A percentile compares a stretch with the other conserved stretches of the same genome.
Conservation (phyloP, 2,113 vertebrate species). For the Campylomormyrus numenius region DNA sequence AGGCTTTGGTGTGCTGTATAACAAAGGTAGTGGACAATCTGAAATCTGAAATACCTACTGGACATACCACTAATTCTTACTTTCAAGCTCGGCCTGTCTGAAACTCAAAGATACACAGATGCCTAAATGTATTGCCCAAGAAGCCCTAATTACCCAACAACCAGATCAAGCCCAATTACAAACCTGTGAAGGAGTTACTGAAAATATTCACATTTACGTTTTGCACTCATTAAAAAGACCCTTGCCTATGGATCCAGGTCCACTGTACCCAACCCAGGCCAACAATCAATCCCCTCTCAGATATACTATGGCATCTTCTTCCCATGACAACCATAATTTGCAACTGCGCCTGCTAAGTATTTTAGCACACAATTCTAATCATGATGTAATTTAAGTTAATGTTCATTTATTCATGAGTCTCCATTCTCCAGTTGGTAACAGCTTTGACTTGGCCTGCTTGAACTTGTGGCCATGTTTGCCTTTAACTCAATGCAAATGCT, state of each 20-base stretch:
- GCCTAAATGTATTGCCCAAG: neutral
- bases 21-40: neutral
- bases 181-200: neutral
- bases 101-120: neutral
- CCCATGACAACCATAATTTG: neutral
- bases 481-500: neutral
- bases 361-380: neutral
- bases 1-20: constrained; percentile 64
- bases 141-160: neutral
- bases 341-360: neutral
- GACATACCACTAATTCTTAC: neutral
- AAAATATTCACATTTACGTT: neutral
- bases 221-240: neutral
- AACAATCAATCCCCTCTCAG: neutral
- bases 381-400: neutral
- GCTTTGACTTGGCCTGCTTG: neutral
- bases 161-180: neutral
- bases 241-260: neutral
- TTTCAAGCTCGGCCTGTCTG: neutral
- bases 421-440: neutral
- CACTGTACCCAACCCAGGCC: neutral
- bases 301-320: neutral
- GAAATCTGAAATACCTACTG: neutral
- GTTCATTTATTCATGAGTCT: neutral
- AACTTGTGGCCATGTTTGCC: neutral